Percentiles rank a stretch among this genome's conserved stretches.
These are phyloP conservation scores for Onthophagus taurus DNA, from an alignment of 1,140 invertebrate species.

Conservation along the genomic window DNA sequence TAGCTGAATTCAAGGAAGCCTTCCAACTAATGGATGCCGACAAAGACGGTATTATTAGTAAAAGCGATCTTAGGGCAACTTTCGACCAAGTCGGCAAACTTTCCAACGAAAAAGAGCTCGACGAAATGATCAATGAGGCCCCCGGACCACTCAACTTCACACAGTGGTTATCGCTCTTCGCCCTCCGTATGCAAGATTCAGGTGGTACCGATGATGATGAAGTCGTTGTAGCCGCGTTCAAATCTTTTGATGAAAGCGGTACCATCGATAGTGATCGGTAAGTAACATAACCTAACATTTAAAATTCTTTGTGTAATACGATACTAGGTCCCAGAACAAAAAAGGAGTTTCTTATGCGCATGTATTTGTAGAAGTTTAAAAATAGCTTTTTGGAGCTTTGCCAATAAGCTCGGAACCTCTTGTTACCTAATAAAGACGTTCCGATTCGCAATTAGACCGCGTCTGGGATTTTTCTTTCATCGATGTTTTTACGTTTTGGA, in stretches of 20 bases:
- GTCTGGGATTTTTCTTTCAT: too few species aligned
- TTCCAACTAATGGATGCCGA: constrained; percentile 98
- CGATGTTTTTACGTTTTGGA: too few species aligned
- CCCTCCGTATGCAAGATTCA: constrained; percentile 72
- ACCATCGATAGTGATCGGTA: constrained; percentile 78
- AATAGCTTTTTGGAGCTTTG: too few species aligned
- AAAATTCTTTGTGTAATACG: too few species aligned
- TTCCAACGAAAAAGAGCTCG: constrained; percentile 81
- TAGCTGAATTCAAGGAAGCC: constrained; percentile 93
- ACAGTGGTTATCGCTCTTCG: constrained; percentile 85
- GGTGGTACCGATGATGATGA: constrained; percentile 85
- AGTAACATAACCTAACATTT: constrained; percentile 23
- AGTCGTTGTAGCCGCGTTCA: constrained; percentile 89
- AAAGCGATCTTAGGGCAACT: constrained; percentile 89
- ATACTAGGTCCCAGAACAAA: too few species aligned
- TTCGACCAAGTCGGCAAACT: constrained; percentile 91
- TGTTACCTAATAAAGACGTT: too few species aligned
- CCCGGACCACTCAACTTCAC: constrained; percentile 93
- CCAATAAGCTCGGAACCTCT: too few species aligned
- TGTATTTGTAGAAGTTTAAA: too few species aligned
- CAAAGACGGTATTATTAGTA: constrained; percentile 90
- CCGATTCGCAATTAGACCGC: too few species aligned
- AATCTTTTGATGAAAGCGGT: constrained; percentile 86
- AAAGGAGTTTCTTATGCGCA: too few species aligned
- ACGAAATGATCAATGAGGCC: constrained; percentile 83